Evolutionary conservation across 2,888 invertebrate species (phyloP), one percentile per base, ranked within the genome.

Genomic region (Lasioglossum figueresi): DNA sequence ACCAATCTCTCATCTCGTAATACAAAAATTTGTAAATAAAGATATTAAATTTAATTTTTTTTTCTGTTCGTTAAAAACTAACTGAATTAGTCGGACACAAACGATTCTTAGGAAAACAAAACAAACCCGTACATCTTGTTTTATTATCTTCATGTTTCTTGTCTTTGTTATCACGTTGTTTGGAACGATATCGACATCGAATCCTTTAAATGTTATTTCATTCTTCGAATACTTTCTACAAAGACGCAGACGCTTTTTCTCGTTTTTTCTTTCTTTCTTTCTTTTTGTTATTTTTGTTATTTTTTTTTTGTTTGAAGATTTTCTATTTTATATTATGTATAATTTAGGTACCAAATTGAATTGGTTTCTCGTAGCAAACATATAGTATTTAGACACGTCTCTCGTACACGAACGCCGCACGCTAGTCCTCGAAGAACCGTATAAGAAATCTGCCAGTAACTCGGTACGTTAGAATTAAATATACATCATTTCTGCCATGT

Each of bases 401-500:
- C 73, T 63, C 80, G 81, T 80, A 83, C 84, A 76, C 19, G 75
- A 88, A 78, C 45, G 1, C 66, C 68, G 80, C 86, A 85, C 74
- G 82, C 48, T 80, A 79, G 73, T 84, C 71, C 68, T 79, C 80
- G 76, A 66, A 86, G 83, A 88, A 85, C 84, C 77, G 83, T 78
- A 76, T 81, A 85, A 73, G 81, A 86, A 88, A 80, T 82, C 83
- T 84, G 74, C 82, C 73, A 71, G 79, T 37, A 63, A 78, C 59
- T 83, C 45, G 77, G 85, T 80, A 82, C 81, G 71, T 88, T 85
- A 88, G 82, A 82, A 83, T 88, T 87, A 98, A 95, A 98, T 99
- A 95, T 99, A 99, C 99, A 99, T 99, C 98, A 99, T 99, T 96
- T 99, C 99, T 84, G 99, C 99, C 99, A 99, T 99, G 82, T 97